Evolutionary conservation across 2,888 invertebrate species (phyloP).

Genomic region (Thera obeliscata): DNA sequence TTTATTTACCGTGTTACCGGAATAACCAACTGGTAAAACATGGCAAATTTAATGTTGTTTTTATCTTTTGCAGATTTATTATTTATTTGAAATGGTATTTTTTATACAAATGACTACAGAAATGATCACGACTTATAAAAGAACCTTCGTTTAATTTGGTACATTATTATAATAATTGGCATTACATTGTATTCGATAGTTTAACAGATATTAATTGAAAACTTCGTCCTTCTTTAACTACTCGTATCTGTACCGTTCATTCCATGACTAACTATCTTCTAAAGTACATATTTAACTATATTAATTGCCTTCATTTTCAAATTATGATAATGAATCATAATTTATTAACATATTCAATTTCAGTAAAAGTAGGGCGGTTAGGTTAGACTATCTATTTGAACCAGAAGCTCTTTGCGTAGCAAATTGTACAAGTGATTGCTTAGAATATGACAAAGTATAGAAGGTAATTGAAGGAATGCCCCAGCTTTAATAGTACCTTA

Average conservation of each 20-base stretch:
- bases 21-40: no score
- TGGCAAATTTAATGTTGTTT: no score
- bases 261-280: background rate
- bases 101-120: no score
- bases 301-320: constrained; percentile 8
- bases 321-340: constrained; percentile 26
- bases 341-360: constrained; percentile 18
- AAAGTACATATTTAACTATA: constrained; percentile 7
- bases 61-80: no score
- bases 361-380: constrained; percentile 9
- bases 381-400: constrained; percentile 12
- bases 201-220: background rate
- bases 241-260: background rate
- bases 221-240: constrained; percentile 1
- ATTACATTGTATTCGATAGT: background rate
- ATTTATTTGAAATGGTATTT: no score
- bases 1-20: no score
- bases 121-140: no score
- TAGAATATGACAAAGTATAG: constrained; percentile 1
- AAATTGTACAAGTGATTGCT: constrained; percentile 16
- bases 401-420: constrained; percentile 6
- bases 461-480: background rate
- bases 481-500: background rate
- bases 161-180: constrained; percentile 4
- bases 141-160: background rate